Conservation (phyloP, 1,140 invertebrate genomes). For the Eriosoma lanigerum region DNA sequence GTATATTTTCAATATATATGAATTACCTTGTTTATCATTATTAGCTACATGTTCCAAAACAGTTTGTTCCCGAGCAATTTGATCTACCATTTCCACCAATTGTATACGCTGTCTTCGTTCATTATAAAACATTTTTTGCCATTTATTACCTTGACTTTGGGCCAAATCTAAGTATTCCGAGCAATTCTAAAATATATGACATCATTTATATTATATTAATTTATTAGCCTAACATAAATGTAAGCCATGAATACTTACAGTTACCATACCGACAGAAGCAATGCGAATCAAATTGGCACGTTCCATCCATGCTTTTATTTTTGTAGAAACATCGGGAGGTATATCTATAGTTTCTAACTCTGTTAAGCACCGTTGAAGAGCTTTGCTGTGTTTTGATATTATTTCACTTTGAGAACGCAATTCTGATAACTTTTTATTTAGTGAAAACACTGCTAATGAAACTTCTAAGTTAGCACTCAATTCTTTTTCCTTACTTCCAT, state of each 20-base stretch:
- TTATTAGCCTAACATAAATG: too few species aligned
- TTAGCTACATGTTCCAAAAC: constrained; percentile 81
- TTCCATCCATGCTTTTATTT: constrained; percentile 81
- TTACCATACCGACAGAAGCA: constrained; percentile 93
- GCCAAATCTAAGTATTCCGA: constrained; percentile 86
- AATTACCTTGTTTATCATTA: constrained; percentile 51
- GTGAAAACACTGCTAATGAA: constrained; percentile 23
- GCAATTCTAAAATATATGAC: constrained; percentile 68
- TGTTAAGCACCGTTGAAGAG: constrained; percentile 78
- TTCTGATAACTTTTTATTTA: constrained; percentile 34
- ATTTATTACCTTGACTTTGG: constrained; percentile 82
- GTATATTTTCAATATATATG: not conserved
- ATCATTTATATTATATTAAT: not conserved
- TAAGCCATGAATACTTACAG: constrained; percentile 68
- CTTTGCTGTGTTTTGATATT: constrained; percentile 82
- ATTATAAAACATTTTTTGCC: constrained; percentile 88
- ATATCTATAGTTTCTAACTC: constrained; percentile 78
- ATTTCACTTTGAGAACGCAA: constrained; percentile 67
- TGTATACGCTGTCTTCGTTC: constrained; percentile 91
- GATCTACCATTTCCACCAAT: constrained; percentile 97
- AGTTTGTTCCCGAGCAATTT: constrained; percentile 93
- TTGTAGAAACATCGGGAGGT: constrained; percentile 62
- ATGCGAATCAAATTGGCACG: constrained; percentile 90
- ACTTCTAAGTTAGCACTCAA: constrained; percentile 43
- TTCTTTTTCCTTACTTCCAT: constrained; percentile 43